Percentiles rank a stretch among this genome's conserved stretches.
These are phyloP conservation scores for Halisarca cf. caerulea DNA, from an alignment of 37 sponge, comb jelly and placozoan genomes.

Conservation along the genomic window DNA sequence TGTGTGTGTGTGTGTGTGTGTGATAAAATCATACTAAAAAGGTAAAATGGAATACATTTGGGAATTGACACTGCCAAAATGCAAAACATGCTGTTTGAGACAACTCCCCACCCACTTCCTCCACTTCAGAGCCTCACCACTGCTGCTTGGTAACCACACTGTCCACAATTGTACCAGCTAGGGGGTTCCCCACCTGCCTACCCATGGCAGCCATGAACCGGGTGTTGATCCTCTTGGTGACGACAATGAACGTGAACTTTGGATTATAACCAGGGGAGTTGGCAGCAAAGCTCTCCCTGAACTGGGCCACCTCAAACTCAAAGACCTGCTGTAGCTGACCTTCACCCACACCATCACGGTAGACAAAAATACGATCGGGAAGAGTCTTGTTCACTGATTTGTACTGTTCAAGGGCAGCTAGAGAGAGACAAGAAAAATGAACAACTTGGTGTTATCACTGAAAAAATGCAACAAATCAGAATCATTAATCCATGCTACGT, in stretches of 20 bases:
- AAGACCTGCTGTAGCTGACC: conserved; percentile 71
- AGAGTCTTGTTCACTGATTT: conserved; percentile 65
- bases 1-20: no score
- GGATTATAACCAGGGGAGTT: conserved; percentile 63
- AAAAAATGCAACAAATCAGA: no score
- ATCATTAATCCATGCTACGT: no score
- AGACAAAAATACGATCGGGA: conserved; percentile 92
- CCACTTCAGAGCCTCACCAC: no score
- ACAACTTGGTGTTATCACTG: no score
- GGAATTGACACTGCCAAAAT: no score
- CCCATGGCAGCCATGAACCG: conserved; percentile 47
- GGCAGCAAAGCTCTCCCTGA: conserved; percentile 52
- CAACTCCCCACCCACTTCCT: no score
- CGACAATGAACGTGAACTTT: conserved; percentile 87
- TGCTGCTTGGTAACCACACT: conserved; percentile 78
- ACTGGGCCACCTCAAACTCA: conserved; percentile 81
- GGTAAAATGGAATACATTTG: no score
- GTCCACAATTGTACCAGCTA: conserved; percentile 94
- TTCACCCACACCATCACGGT: conserved; percentile 97
- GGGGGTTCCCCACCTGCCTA: conserved; percentile 70
- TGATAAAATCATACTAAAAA: conserved; percentile 92
- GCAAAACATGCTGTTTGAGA: no score
- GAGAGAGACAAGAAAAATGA: no score
- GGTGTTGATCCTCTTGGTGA: conserved; percentile 92
- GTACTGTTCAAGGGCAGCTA: conserved; percentile 73